Evolutionary conservation across 2,888 invertebrate species (phyloP).

Genomic region (Clitarchus hookeri): DNA sequence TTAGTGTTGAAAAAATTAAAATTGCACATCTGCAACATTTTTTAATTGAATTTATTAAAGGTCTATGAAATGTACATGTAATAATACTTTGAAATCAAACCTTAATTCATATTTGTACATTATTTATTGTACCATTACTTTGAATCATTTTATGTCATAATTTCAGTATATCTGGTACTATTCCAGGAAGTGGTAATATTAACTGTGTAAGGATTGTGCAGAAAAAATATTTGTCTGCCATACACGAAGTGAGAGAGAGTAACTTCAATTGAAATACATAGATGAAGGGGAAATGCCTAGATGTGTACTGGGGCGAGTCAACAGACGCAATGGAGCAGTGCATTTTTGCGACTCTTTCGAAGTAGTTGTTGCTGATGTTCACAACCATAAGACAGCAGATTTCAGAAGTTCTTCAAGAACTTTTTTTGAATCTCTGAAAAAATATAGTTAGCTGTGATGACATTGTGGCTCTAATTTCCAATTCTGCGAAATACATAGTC

Average conservation of each 20-base stretch:
- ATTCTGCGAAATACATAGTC: not conserved
- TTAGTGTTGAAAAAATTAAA: too few relatives aligned
- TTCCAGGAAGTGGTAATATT: slow-evolving; percentile 4
- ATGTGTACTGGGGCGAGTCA: too few relatives aligned
- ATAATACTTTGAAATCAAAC: too few relatives aligned
- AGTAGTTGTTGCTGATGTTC: not conserved
- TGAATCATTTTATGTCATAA: too few relatives aligned
- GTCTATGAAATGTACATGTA: too few relatives aligned
- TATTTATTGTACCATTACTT: too few relatives aligned
- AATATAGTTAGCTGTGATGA: not conserved
- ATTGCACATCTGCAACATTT: too few relatives aligned
- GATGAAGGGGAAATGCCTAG: not conserved
- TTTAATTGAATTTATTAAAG: not conserved
- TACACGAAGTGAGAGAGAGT: not conserved
- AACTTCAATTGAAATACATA: not conserved
- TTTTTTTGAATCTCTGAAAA: not conserved
- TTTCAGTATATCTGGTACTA: too few relatives aligned
- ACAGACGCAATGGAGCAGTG: too few relatives aligned
- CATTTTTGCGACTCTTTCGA: not conserved
- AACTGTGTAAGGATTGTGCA: not conserved
- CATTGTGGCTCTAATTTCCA: not conserved
- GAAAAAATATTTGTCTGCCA: not conserved
- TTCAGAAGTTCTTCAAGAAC: not conserved
- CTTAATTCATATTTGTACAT: too few relatives aligned
- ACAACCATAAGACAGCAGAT: not conserved